Percentiles rank a stretch among this genome's conserved stretches.
phyloP scores from a whole-genome alignment of 2,888 invertebrate species.

The Drosophila subquinaria region DNA sequence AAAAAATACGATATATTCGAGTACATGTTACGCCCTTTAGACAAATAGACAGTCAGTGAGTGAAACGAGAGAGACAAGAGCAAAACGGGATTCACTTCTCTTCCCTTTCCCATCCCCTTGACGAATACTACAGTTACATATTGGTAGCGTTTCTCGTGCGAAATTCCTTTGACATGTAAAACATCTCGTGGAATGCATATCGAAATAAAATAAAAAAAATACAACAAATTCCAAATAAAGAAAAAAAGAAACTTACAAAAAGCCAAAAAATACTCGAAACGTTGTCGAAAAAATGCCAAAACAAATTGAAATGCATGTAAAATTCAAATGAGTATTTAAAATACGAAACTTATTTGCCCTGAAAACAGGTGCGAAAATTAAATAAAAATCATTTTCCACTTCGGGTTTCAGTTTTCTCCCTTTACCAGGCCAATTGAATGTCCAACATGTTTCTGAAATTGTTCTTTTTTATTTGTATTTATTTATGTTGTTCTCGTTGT shows the following conservation, averaged over 20 bases:
- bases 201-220: conserved; percentile 15
- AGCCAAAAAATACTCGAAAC: conserved; percentile 34
- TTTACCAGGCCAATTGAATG: conserved; percentile 22
- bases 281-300: conserved; percentile 36
- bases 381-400: conserved; percentile 62
- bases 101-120: background rate
- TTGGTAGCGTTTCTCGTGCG: conserved; percentile 40
- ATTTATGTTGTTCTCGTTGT: background rate
- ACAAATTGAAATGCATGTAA: conserved; percentile 73
- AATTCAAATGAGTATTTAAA: conserved; percentile 68
- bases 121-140: conserved; percentile 36
- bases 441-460: conserved; percentile 31
- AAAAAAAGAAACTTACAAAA: conserved; percentile 19
- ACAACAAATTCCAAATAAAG: conserved; percentile 9
- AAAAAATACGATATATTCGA: conserved; percentile 17
- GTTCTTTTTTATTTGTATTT: background rate
- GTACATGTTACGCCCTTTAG: conserved; percentile 8
- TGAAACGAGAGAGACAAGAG: background rate
- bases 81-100: background rate
- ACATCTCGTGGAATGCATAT: conserved; percentile 48
- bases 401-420: background rate
- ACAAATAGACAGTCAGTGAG: conserved; percentile 16
- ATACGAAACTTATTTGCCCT: conserved; percentile 60
- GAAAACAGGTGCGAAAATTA: conserved; percentile 71
- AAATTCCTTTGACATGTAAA: conserved; percentile 76